Base-by-base conservation (phyloP, 1,140 invertebrate genomes). In the Penaeus vannamei region DNA sequence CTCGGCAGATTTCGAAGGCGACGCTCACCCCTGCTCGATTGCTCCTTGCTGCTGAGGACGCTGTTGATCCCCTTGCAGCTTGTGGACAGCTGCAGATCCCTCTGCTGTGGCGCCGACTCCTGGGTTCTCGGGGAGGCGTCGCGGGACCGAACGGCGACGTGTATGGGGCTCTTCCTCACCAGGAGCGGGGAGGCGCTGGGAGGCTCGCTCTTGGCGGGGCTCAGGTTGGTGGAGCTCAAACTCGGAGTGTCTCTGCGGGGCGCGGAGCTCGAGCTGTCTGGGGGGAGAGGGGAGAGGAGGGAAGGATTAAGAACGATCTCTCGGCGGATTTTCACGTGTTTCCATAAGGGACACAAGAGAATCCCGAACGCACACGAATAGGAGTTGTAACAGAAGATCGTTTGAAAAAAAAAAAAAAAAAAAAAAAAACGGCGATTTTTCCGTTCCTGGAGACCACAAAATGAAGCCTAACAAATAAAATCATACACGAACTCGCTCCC, bases 1-100 rank as follows among this genome's bases (percentile, higher is more conserved):
- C 60, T 17, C 14, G 62, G 22, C 26, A 36, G 19, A 5, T 36
- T 4, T 2, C 22, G 20, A 76, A 76, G 0, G 17, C 42, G 3
- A 32, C 12, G 1, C 42, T 76, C 20, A 76, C 72, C 72, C 22
- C 14, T 76, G 72, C 29, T 32, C 8, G 85, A 61, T 29, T 60
- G 53, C 62, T 86, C 85, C 19, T 86, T 86, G 26, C 42, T 86
- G 72, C 42, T 79, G 46, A 86, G 72, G 59, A 86, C 60, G 17
- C 26, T 42, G 72, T 86, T 86, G 53, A 86, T 77, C 26, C 85
- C 85, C 10, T 32, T 86, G 69, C n/a, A 79, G 20, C 60, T 77
- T 12, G 69, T 76, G 20, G 85, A 76, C 19, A 84, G 82, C 22
- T 22, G 23, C 29, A 32, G 85, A 10, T 17, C 61, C 22, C 72